Base-by-base conservation (phyloP, 35 echinoderm and acorn worm species). In the Holothuria glaberrima region DNA sequence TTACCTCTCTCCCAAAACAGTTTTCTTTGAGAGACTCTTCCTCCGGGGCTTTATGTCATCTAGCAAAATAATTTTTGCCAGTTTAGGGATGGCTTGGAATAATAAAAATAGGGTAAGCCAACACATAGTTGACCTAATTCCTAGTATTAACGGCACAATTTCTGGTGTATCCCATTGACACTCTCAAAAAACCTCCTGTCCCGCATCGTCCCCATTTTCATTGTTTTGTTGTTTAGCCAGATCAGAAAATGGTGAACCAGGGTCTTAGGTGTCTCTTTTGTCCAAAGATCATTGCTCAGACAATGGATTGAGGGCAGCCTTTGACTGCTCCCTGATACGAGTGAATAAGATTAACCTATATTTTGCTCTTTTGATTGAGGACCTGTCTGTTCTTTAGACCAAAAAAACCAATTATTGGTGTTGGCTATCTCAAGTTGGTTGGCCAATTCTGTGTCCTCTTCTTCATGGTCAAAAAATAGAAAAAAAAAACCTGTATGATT, bases 1-100 rank as follows among this genome's bases (percentile, higher is more conserved):
- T 84, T 84, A 84, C 80, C 80, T 84, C 54, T 12, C 54, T 84
- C 27, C 80, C 80, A 84, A 84, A 84, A 84, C 80, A 84, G 80
- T 84, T 84, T 84, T 84, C 80, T 84, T 84, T 84, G 80, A 84
- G 57, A 9, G 26, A 27, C n/a, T 63, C 59, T 84, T 63, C 56
- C 80, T 61, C 22, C 10, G 56, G 59, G 80, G 80, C 27, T 57
- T 57, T 61, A 63, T 61, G 80, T 84, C 80, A 84, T 84, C 80
- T 84, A 61, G 26, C 80, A 84, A 84, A 84, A 84, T 84, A 84
- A 84, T 84, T 84, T 63, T 61, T 84, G 80, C 56, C 80, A 59
- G 80, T 84, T 84, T 84, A 84, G 57, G 30, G 80, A 32, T 57
- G 80, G 80, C 80, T 84, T 84, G 57, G n/a, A 30, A 58, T 33